Base-by-base conservation (phyloP, 2,113 vertebrate species). In the Psophia crepitans region DNA sequence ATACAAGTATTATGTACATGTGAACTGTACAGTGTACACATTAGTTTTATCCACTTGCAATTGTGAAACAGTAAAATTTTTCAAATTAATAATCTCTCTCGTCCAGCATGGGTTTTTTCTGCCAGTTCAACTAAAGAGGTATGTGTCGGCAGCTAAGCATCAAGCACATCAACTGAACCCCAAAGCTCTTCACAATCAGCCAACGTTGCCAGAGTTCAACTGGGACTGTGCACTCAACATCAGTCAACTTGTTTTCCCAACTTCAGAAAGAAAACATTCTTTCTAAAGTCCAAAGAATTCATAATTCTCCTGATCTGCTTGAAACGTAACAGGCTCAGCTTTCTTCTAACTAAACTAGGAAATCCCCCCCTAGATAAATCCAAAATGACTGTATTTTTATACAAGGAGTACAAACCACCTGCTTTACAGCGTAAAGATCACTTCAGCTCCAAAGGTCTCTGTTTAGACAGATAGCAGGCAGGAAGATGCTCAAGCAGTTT, bases 291-390 rank as follows among this genome's bases (percentile, higher is more conserved):
- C 44, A 46, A 88, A 82, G 90, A 89, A 94, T 90, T 87, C 35
- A 5, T 93, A 87, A 77, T 77, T 84, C 90, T 94, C 70, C 64
- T 81, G 87, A 93, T 90, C 83, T 74, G 75, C 65, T 60, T 90
- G 75, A 74, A 77, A 88, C 0, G 0, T 30, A 88, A 88, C 60
- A 93, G 51, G 79, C 49, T 73, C 64, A 54, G 87, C 74, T 69
- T 90, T 85, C 75, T 81, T 84, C 64, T 63, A 53, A 64, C 23
- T 74, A 39, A 93, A 74, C 65, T 60, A 60, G 60, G 64, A 84
- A 84, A 88, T 84, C 51, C 18, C 39, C n/a, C 43, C 43, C 41
- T 16, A 7, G 11, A 39, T 12, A 87, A 90, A 89, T 63, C 71
- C 80, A 23, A 54, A 48, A 15, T 4, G 2, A 46, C 46, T 27